phyloP scores from a whole-genome alignment of 2,113 vertebrate species.

The Danio rerio region DNA sequence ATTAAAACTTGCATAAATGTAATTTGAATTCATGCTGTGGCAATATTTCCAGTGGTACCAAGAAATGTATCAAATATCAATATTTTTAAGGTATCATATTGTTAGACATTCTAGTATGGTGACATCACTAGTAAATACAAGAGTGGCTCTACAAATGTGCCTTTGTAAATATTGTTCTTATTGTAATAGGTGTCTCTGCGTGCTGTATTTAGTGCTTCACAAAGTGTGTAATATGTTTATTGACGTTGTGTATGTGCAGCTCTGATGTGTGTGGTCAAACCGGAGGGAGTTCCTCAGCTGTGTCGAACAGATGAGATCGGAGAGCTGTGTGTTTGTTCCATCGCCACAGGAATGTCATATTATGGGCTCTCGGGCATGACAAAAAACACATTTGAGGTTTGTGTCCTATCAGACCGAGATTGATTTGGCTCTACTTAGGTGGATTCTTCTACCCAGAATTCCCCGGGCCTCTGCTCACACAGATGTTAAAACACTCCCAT shows the following conservation, averaged over 20 bases:
- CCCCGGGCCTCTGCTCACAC: not conserved
- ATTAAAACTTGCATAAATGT: too few relatives aligned
- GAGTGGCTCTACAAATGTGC: not conserved
- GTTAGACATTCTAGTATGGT: too few relatives aligned
- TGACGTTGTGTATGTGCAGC: slow-evolving; percentile 71
- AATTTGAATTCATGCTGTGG: too few relatives aligned
- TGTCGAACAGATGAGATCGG: slow-evolving; percentile 97
- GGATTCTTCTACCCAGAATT: slow-evolving; percentile 3
- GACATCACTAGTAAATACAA: not conserved
- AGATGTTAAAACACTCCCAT: slow-evolving; percentile 11
- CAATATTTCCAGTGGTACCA: too few relatives aligned
- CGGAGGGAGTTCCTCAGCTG: slow-evolving; percentile 93
- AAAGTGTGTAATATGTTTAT: slow-evolving; percentile 42
- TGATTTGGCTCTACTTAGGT: not conserved
- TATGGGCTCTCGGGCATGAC: slow-evolving; percentile 98
- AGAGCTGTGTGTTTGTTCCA: slow-evolving; percentile 93
- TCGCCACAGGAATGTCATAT: slow-evolving; percentile 94
- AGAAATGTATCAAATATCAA: too few relatives aligned
- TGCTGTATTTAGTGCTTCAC: slow-evolving; percentile 24
- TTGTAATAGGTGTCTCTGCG: not conserved
- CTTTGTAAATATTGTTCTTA: not conserved
- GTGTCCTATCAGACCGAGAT: slow-evolving; percentile 25
- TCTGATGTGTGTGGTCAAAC: slow-evolving; percentile 96
- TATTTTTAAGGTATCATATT: too few relatives aligned
- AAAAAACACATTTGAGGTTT: slow-evolving; percentile 98